Base-by-base conservation (phyloP, 2,888 invertebrate species). In the Cylloceria caligata region DNA sequence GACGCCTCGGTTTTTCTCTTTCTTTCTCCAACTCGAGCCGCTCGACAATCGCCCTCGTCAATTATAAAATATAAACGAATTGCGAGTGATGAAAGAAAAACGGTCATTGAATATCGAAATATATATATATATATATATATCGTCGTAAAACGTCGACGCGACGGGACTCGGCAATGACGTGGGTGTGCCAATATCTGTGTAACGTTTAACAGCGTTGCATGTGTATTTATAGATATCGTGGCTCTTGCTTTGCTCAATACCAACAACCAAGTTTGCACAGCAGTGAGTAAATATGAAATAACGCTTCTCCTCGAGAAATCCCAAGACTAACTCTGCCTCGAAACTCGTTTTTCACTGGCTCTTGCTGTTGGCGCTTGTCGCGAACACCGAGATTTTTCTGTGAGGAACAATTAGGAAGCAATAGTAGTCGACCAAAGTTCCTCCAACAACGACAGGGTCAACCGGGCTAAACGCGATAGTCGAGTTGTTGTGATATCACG, bases 221-320 rank as follows among this genome's bases (percentile, higher is more conserved):
- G 13, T 64, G 21, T 30, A 30, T 52, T 4, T 69, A 52, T 39
- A 30, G 19, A 39, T 64, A 16, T 68, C 49, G 49, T 36, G 49
- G 45, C 7, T 6, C 42, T 45, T 42, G 9, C 36, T 52, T 80
- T 21, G 21, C 36, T 34, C 34, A 30, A 30, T 7, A 11, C 36
- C 19, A 42, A 21, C 49, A 9, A 30, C 16, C 39, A n/a, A n/a
- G 55, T 69, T 55, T 69, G 55, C 69, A 55, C 69, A 9, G n/a
- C n/a, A n/a, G n/a, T n/a, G n/a, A n/a, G 69, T 69, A 69, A 69
- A 68, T 36, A 68, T 36, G 52, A 68, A 68, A 55, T 34, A 52
- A n/a, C 34, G 36, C 36, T 21, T 19, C 68, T 19, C 5, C 21
- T 2, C 68, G 67, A 21, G 67, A 34, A 52, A 36, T 52, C 27